Percentiles rank a stretch among this genome's conserved stretches.
phyloP scores from a whole-genome alignment of 2,888 invertebrate species.

The Apodemia duryi region DNA sequence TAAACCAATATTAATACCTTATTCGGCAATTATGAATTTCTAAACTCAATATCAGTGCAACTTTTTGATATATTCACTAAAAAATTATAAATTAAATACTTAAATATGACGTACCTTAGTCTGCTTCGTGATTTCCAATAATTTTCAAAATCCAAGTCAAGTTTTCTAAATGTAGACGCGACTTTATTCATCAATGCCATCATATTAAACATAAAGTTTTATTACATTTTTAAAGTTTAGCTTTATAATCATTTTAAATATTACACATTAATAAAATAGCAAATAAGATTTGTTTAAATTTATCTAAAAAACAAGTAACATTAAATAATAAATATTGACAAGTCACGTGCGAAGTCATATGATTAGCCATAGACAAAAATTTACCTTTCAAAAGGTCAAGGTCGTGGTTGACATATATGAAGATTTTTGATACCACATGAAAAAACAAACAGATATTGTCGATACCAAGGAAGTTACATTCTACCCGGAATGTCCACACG shows the following conservation, averaged over 20 bases:
- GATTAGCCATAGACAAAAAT: constrained; percentile 62
- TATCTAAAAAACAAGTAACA: constrained; percentile 49
- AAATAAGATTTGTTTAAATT: constrained; percentile 31
- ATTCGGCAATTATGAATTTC: not conserved
- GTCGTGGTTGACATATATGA: constrained; percentile 18
- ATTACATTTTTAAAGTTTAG: constrained; percentile 43
- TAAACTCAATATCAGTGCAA: not conserved
- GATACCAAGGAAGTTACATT: no score
- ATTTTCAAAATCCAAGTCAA: constrained; percentile 46
- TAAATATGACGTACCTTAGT: constrained; percentile 68
- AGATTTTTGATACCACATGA: not conserved
- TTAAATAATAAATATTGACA: constrained; percentile 61
- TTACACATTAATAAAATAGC: constrained; percentile 24
- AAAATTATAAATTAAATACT: constrained; percentile 18
- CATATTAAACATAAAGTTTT: constrained; percentile 60
- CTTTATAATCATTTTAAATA: constrained; percentile 42
- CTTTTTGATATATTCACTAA: not conserved
- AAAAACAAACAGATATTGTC: not conserved
- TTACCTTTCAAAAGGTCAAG: constrained; percentile 36
- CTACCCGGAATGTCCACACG: no score
- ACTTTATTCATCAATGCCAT: constrained; percentile 89
- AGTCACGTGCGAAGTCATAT: constrained; percentile 75
- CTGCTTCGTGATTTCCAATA: constrained; percentile 61
- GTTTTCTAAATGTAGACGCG: constrained; percentile 82
- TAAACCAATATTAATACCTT: not conserved